Evolutionary conservation across 2,797 vertebrate species (phyloP).

Genomic region (Loris lydekkerianus): DNA sequence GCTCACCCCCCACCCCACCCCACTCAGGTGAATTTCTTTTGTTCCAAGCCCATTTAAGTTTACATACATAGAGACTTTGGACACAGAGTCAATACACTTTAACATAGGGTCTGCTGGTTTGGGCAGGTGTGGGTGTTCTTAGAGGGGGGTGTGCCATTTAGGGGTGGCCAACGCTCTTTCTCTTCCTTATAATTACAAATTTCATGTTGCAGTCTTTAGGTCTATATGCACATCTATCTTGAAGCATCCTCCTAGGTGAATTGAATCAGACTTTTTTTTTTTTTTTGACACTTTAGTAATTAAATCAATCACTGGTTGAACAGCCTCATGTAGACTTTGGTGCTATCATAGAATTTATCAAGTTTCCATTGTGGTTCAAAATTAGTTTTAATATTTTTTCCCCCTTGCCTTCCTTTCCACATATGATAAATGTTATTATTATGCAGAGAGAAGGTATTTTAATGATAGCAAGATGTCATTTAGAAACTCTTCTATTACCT

Average conservation of each 20-base stretch:
- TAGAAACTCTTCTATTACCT: not conserved
- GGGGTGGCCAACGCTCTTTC: not conserved
- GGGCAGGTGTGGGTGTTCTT: not conserved
- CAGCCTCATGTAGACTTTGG: not conserved
- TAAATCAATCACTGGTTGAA: constrained; percentile 32
- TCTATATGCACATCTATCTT: not conserved
- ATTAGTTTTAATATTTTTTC: constrained; percentile 46
- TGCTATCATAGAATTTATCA: not conserved
- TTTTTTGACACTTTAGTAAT: constrained; percentile 29
- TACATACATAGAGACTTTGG: not conserved
- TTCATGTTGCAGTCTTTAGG: not conserved
- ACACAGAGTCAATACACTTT: not conserved
- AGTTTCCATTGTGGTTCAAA: constrained; percentile 16
- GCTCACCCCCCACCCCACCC: not conserved
- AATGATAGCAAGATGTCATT: constrained; percentile 2
- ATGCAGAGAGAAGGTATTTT: constrained; percentile 28
- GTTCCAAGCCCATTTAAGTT: not conserved
- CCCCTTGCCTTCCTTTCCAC: not conserved
- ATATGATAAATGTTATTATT: constrained; percentile 52
- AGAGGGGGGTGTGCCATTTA: not conserved
- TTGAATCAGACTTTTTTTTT: constrained; percentile 33
- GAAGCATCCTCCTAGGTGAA: constrained; percentile 11
- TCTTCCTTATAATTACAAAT: not conserved
- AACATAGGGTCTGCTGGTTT: not conserved
- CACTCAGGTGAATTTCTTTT: constrained; percentile 43